A percentile compares a stretch with the other conserved stretches of the same genome.
Evolutionary conservation across 1,140 invertebrate genomes (phyloP).

Genomic region (Philaenus spumarius): DNA sequence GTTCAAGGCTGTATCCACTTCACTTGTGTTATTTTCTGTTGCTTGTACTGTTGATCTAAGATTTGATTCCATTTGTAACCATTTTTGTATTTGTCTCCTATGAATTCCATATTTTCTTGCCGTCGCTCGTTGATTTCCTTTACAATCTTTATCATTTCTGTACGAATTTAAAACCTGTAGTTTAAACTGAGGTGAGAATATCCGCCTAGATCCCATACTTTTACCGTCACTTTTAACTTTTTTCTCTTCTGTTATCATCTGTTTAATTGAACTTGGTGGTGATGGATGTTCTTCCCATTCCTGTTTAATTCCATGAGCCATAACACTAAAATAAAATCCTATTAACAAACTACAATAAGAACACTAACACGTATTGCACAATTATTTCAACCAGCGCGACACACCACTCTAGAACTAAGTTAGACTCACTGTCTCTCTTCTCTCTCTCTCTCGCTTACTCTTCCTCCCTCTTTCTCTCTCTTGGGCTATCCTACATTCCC

Average conservation of each 20-base stretch:
- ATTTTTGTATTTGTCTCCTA: conserved; percentile 79
- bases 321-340: conserved; percentile 33
- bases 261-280: conserved; percentile 34
- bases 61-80: conserved; percentile 73
- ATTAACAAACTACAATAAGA: conserved; percentile 26
- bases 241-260: conserved; percentile 44
- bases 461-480: conserved; percentile 38
- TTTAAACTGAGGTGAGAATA: conserved; percentile 75
- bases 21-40: conserved; percentile 14
- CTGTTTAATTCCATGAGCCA: conserved; percentile 51
- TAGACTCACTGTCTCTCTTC: background rate
- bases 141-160: conserved; percentile 70
- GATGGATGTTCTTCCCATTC: conserved; percentile 44
- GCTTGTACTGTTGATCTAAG: conserved; percentile 46
- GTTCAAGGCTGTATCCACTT: conserved; percentile 43
- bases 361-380: conserved; percentile 21
- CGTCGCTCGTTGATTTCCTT: conserved; percentile 76
- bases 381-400: conserved; percentile 29
- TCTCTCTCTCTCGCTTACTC: background rate
- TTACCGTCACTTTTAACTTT: conserved; percentile 40
- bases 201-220: conserved; percentile 65
- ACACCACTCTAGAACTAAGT: conserved; percentile 28
- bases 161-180: conserved; percentile 79
- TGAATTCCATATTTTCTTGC: conserved; percentile 82
- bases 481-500: conserved; percentile 31